Percentiles rank a stretch among this genome's conserved stretches.
These are phyloP conservation scores for Uloborus diversus DNA, from an alignment of 1,140 invertebrate species.

Conservation along the genomic window DNA sequence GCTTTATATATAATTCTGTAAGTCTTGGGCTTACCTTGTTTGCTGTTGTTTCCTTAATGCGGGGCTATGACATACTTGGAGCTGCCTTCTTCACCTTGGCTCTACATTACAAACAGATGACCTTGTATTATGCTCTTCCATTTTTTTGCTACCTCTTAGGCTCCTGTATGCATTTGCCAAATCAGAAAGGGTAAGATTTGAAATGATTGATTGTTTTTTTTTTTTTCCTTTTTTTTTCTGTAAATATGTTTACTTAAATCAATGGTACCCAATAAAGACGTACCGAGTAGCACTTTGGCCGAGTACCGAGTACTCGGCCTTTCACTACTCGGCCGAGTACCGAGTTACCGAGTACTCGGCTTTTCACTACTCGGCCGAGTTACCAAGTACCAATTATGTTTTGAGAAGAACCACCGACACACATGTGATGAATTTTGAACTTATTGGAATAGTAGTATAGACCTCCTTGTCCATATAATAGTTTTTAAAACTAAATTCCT, in stretches of 20 bases:
- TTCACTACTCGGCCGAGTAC: no score
- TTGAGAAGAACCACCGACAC: no score
- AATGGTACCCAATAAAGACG: no score
- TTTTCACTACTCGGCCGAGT: no score
- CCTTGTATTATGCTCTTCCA: constrained; percentile 96
- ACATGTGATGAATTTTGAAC: no score
- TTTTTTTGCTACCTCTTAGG: constrained; percentile 93
- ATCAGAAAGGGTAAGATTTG: constrained; percentile 39
- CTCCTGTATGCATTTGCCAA: constrained; percentile 61
- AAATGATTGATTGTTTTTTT: constrained; percentile 32
- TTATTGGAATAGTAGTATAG: no score
- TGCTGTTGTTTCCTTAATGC: constrained; percentile 76
- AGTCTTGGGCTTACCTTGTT: constrained; percentile 87
- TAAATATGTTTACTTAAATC: not conserved
- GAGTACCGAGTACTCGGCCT: no score
- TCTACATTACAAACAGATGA: constrained; percentile 99
- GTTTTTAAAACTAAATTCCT: no score
- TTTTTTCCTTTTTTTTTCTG: not conserved
- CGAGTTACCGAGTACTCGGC: no score
- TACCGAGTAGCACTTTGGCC: no score
- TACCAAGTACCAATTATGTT: no score
- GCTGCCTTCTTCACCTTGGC: constrained; percentile 86
- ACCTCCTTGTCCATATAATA: no score
- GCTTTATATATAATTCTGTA: constrained; percentile 85
- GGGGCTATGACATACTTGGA: constrained; percentile 73